Conservation (phyloP, 2,113 vertebrate species). For the Uropsilus gracilis region DNA sequence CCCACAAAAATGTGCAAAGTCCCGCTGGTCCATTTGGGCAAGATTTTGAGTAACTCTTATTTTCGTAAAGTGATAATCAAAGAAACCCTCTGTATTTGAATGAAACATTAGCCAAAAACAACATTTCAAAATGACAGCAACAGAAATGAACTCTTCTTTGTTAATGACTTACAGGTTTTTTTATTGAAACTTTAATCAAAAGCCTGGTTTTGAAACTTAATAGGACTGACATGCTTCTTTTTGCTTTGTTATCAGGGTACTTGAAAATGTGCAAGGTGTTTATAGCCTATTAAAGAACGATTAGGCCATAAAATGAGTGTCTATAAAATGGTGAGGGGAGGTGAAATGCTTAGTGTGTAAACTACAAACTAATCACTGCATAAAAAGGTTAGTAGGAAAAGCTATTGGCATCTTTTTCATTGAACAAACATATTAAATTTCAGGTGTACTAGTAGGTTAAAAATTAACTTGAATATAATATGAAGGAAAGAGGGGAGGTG, state of each 20-base stretch:
- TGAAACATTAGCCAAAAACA: conserved; percentile 52
- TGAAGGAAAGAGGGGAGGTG: background rate
- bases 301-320: conserved; percentile 58
- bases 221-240: background rate
- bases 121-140: conserved; percentile 61
- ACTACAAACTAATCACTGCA: background rate
- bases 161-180: conserved; percentile 44
- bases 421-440: conserved; percentile 45
- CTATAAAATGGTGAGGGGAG: conserved; percentile 40
- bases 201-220: conserved; percentile 16
- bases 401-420: conserved; percentile 30
- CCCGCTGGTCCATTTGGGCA: background rate
- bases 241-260: conserved; percentile 61
- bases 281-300: conserved; percentile 63
- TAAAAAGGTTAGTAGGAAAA: conserved; percentile 40
- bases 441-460: background rate
- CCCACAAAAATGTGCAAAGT: background rate
- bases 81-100: conserved; percentile 50
- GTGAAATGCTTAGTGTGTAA: conserved; percentile 22
- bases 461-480: conserved; percentile 52
- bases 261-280: conserved; percentile 61
- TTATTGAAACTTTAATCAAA: conserved; percentile 50
- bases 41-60: conserved; percentile 53
- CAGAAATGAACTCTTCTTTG: conserved; percentile 38
- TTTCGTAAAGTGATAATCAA: conserved; percentile 57